Percentiles rank a stretch among this genome's conserved stretches.
phyloP scores from a whole-genome alignment of 1,140 invertebrate genomes.

The Hydropsyche tenuis region DNA sequence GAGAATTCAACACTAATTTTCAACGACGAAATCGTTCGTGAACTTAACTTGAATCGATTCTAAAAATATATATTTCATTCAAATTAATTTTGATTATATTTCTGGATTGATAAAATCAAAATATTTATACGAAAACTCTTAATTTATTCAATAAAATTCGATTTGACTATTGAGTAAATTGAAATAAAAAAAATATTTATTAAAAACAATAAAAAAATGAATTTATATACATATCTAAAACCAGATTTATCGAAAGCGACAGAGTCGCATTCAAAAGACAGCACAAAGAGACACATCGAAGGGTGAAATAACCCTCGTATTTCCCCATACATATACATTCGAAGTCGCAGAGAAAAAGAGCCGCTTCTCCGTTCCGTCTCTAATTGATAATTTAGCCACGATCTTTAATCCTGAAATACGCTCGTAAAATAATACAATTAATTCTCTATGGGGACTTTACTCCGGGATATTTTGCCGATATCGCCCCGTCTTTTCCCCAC shows the following conservation, averaged over 20 bases:
- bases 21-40: neutral
- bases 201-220: no score
- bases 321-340: no score
- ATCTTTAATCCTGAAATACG: slow-evolving; percentile 56
- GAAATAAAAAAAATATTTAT: no score
- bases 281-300: slow-evolving; percentile 17
- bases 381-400: slow-evolving; percentile 64
- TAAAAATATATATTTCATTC: no score
- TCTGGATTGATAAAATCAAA: no score
- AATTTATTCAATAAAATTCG: no score
- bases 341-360: slow-evolving; percentile 42
- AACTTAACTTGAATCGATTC: no score
- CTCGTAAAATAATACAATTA: slow-evolving; percentile 63
- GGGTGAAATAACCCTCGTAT: no score
- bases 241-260: slow-evolving; percentile 22
- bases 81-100: no score
- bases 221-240: slow-evolving; percentile 3
- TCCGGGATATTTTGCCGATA: slow-evolving; percentile 36
- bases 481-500: neutral
- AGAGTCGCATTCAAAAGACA: neutral
- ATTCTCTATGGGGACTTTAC: slow-evolving; percentile 57
- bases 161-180: no score
- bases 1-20: neutral
- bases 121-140: no score
- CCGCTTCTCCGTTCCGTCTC: slow-evolving; percentile 55